Evolutionary conservation across 2,797 vertebrate genomes (phyloP).

Genomic region (Arrhamphus sclerolepis): DNA sequence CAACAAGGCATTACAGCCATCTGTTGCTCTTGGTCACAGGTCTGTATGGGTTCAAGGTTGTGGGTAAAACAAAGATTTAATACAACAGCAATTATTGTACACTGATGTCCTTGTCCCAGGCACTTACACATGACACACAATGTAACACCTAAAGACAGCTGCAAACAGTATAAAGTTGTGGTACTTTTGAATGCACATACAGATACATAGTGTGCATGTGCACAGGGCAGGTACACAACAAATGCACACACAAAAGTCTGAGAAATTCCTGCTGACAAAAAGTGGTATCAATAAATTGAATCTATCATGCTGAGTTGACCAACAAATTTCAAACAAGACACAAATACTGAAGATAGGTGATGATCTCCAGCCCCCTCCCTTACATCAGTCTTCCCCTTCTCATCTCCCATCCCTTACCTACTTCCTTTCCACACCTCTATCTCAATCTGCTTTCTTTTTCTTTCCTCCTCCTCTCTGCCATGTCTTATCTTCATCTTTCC

Average conservation of each 20-base stretch:
- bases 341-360: slow-evolving; percentile 76
- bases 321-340: slow-evolving; percentile 68
- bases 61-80: slow-evolving; percentile 76
- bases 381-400: slow-evolving; percentile 55
- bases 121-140: slow-evolving; percentile 5
- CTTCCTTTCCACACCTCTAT: slow-evolving; percentile 47
- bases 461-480: slow-evolving; percentile 42
- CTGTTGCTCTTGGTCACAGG: slow-evolving; percentile 69
- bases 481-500: slow-evolving; percentile 72
- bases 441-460: slow-evolving; percentile 52
- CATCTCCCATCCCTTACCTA: slow-evolving; percentile 28
- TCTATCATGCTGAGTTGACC: slow-evolving; percentile 73
- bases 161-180: neutral
- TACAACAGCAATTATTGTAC: slow-evolving; percentile 52
- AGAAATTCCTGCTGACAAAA: slow-evolving; percentile 61
- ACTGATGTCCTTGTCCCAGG: slow-evolving; percentile 2
- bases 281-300: slow-evolving; percentile 77
- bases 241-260: slow-evolving; percentile 14
- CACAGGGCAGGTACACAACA: slow-evolving; percentile 4
- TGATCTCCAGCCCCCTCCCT: slow-evolving; percentile 61
- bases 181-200: neutral
- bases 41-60: slow-evolving; percentile 54
- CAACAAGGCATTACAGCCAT: slow-evolving; percentile 62
- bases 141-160: neutral
- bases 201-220: neutral